Base-by-base conservation (phyloP, 1,140 invertebrate species). In the Drosophila obscura region DNA sequence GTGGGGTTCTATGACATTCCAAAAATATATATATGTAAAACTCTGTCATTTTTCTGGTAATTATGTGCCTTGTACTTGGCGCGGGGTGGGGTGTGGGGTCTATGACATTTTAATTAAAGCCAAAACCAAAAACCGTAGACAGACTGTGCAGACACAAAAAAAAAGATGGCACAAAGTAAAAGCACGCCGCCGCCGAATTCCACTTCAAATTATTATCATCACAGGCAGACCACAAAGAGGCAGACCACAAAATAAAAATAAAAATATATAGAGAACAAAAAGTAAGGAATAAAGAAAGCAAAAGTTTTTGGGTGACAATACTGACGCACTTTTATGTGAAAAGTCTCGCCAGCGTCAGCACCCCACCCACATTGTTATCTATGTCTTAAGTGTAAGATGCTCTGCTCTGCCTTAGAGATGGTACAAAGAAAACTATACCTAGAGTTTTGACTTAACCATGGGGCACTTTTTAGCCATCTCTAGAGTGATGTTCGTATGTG, bases 291-390 rank as follows among this genome's bases (percentile, higher is more conserved):
- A 72, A 87, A 78, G 71, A 85, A 78, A 82, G 82, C 74, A 82
- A 88, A 85, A 85, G 74, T 88, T 83, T 60, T 74, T 74, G 57
- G 71, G 62, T 71, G 79, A 78, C 82, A 87, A 82, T 87, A 59
- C 65, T 65, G 63, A 82, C 78, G 78, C 78, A 85, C 83, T 85
- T 88, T 85, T 85, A 85, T 88, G 66, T 60, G 8, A 48, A 35
- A 66, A 57, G 52, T 58, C 49, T 28, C 19, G 45, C n/a, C 45
- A 26, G 31, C 26, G 7, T 13, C 28, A 22, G 46, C 52, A 16
- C 4, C 19, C 19, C 19, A 19, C 19, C 19, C 13, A 31, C 26
- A 43, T 43, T 35, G 71, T 22, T 55, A 64, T 46, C 39, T 43
- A 46, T 49, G 24, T 44, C 46, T 22, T 49, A 35, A 51, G 59